A percentile compares a stretch with the other conserved stretches of the same genome.
phyloP scores from a whole-genome alignment of 2,888 invertebrate species.

The Oligia fasciuncula region DNA sequence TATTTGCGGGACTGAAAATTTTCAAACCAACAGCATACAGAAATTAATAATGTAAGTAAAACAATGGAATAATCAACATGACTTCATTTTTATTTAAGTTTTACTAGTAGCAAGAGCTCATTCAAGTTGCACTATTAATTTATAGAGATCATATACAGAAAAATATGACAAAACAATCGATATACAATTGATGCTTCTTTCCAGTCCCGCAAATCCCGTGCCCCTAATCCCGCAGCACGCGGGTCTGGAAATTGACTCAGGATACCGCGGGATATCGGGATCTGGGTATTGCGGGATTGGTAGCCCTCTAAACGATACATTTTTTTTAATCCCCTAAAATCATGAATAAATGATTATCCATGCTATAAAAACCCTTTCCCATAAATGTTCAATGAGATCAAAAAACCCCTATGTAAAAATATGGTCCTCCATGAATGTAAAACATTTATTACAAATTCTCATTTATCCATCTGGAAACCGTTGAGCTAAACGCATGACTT shows the following conservation, averaged over 20 bases:
- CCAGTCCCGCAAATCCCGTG: not conserved
- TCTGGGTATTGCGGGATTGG: not conserved
- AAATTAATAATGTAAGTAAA: too few species aligned
- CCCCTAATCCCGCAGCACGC: too few species aligned
- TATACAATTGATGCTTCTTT: not conserved
- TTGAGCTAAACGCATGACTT: constrained; percentile 42
- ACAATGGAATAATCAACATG: too few species aligned
- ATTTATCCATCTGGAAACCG: constrained; percentile 37
- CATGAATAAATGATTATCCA: not conserved
- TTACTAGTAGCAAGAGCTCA: too few species aligned
- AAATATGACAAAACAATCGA: not conserved
- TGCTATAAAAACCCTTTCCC: not conserved
- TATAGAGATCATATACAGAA: too few species aligned
- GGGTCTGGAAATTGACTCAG: too few species aligned
- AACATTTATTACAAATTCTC: constrained; percentile 30
- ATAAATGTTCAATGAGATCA: not conserved
- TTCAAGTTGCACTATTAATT: too few species aligned
- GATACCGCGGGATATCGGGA: too few species aligned
- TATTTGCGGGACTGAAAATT: not conserved
- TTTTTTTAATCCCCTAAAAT: not conserved
- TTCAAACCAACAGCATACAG: not conserved
- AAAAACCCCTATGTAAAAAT: constrained; percentile 9
- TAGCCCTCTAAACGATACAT: not conserved
- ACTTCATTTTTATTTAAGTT: too few species aligned
- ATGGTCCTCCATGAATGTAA: not conserved